Conservation (phyloP, 2,113 vertebrate genomes). For the Mobula hypostoma region DNA sequence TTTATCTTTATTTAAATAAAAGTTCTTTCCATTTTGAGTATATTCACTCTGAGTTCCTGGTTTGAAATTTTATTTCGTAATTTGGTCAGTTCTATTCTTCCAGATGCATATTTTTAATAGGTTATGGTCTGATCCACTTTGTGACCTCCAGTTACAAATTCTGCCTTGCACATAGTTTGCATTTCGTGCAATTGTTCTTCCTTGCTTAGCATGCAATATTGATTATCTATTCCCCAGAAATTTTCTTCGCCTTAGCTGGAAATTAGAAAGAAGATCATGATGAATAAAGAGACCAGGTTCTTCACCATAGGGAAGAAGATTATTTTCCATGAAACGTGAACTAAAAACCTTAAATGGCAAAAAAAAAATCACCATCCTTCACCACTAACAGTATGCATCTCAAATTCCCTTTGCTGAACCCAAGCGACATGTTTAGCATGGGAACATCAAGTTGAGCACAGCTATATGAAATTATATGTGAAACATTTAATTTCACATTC, state of each 20-base stretch:
- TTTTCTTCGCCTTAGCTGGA: not conserved
- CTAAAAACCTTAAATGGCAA: not conserved
- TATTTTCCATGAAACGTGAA: not conserved
- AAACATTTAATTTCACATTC: not conserved
- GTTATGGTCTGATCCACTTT: not conserved
- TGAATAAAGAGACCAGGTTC: not conserved
- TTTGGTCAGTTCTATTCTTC: not conserved
- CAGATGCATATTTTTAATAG: not conserved
- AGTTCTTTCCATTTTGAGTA: too few species aligned
- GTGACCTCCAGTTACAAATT: not conserved
- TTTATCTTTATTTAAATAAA: too few species aligned
- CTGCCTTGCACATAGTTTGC: not conserved
- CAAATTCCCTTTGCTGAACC: not conserved
- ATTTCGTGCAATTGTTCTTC: not conserved
- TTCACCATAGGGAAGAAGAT: not conserved
- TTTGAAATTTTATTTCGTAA: not conserved
- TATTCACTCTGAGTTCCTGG: not conserved
- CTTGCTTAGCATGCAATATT: not conserved
- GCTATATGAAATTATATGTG: not conserved
- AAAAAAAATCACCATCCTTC: not conserved
- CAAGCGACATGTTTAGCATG: not conserved
- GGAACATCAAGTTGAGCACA: not conserved
- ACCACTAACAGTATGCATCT: not conserved
- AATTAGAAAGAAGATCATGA: not conserved
- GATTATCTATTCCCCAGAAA: not conserved